Percentiles rank a stretch among this genome's conserved stretches.
Conservation (phyloP, 2,888 invertebrate species). For the Hetaerina titia region DNA sequence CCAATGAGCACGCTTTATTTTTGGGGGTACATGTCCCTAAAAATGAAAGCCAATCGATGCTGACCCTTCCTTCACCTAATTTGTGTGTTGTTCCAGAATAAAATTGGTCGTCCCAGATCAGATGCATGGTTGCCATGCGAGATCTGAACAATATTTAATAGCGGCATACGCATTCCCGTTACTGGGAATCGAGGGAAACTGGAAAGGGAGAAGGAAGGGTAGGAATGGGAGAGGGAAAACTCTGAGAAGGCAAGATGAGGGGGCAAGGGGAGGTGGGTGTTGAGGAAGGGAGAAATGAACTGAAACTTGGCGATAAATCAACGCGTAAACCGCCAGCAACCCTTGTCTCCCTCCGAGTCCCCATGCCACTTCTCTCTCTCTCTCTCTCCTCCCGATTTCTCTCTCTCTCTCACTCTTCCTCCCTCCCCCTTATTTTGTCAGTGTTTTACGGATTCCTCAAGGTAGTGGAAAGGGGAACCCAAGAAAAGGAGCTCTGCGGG, state of each 20-base stretch:
- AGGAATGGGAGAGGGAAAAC: neutral
- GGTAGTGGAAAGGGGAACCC: neutral
- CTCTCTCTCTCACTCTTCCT: neutral
- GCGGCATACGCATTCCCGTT: too few relatives aligned
- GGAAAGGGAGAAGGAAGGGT: neutral
- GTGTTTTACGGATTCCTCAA: neutral
- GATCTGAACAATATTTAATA: too few relatives aligned
- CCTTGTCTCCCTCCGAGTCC: neutral
- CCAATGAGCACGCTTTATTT: too few relatives aligned
- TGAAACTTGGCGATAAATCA: constrained; percentile 26
- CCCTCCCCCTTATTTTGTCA: neutral
- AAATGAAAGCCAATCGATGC: too few relatives aligned
- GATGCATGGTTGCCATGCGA: too few relatives aligned
- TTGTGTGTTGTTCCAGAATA: too few relatives aligned
- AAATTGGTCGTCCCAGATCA: too few relatives aligned
- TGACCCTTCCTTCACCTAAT: too few relatives aligned
- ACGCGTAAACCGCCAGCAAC: neutral
- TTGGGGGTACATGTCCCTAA: too few relatives aligned
- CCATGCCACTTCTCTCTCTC: neutral
- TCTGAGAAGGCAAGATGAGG: neutral
- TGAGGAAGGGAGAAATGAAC: neutral
- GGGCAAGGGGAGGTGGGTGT: neutral
- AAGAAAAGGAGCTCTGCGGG: neutral
- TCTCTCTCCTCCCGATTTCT: neutral
- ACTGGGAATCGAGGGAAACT: too few relatives aligned